phyloP scores from a whole-genome alignment of 2,113 vertebrate genomes.

The Hemibates koningsi region DNA sequence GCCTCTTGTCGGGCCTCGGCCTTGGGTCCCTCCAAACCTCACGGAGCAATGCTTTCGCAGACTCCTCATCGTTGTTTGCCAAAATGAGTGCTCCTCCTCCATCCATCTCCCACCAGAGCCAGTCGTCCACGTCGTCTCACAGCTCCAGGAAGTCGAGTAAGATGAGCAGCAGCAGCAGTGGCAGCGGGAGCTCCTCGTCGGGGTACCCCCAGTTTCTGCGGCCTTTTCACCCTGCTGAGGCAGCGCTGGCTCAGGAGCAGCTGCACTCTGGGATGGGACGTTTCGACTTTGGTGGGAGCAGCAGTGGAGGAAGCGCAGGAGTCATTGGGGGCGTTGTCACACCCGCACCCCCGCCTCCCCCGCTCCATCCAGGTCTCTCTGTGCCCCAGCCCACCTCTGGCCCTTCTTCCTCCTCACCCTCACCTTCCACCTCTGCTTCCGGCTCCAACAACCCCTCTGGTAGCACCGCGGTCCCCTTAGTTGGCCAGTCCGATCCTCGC shows the following conservation, averaged over 20 bases:
- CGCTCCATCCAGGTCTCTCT: constrained; percentile 72
- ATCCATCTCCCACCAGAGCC: constrained; percentile 71
- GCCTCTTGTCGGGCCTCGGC: constrained; percentile 72
- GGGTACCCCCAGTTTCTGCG: constrained; percentile 76
- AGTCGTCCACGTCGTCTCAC: constrained; percentile 68
- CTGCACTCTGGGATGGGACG: constrained; percentile 76
- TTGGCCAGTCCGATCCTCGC: constrained; percentile 73
- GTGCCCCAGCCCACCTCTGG: constrained; percentile 72
- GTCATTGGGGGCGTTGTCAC: constrained; percentile 70
- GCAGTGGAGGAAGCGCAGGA: constrained; percentile 50
- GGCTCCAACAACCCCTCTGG: constrained; percentile 66
- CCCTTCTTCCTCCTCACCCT: constrained; percentile 65
- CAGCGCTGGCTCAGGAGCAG: constrained; percentile 75
- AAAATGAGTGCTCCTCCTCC: constrained; percentile 74
- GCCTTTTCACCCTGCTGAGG: constrained; percentile 75
- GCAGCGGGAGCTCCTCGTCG: constrained; percentile 55
- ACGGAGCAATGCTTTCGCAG: constrained; percentile 71
- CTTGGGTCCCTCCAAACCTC: constrained; percentile 70
- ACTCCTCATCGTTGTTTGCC: constrained; percentile 74
- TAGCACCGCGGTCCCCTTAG: constrained; percentile 67
- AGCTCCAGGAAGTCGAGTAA: constrained; percentile 78
- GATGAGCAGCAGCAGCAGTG: constrained; percentile 61
- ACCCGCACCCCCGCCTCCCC: constrained; percentile 68
- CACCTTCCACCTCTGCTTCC: constrained; percentile 66
- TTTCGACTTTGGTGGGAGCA: constrained; percentile 70